Evolutionary conservation across 2,113 vertebrate genomes (phyloP).

Genomic region (Odocoileus virginianus): DNA sequence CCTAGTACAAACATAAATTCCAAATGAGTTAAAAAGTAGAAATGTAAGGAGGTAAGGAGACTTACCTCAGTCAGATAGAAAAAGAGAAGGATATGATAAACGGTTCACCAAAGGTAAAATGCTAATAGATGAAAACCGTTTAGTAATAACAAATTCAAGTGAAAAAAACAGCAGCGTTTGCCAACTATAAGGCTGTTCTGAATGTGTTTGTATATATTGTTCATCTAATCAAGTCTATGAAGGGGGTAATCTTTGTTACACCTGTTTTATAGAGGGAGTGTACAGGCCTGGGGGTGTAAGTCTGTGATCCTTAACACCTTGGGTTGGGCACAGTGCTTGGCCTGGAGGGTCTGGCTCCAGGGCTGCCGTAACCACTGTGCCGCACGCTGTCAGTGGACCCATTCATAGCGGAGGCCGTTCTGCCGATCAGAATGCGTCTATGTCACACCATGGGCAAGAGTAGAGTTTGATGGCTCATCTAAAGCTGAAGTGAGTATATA

Average conservation of each 20-base stretch:
- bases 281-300: background rate
- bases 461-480: background rate
- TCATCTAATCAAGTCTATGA: background rate
- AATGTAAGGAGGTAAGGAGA: background rate
- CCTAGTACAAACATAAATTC: background rate
- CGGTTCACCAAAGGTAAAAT: background rate
- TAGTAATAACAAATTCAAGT: background rate
- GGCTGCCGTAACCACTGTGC: background rate
- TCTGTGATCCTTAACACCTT: background rate
- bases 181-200: background rate
- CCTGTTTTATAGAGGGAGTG: background rate
- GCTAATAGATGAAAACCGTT: background rate
- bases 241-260: background rate
- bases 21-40: background rate
- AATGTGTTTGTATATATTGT: background rate
- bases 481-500: background rate
- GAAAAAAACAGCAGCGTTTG: background rate
- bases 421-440: background rate
- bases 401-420: background rate
- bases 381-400: background rate
- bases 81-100: background rate
- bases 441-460: background rate
- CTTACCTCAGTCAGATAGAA: background rate
- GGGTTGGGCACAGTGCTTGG: background rate
- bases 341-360: background rate